Conservation (phyloP, 2,888 invertebrate species). For the Andrena minutula region DNA sequence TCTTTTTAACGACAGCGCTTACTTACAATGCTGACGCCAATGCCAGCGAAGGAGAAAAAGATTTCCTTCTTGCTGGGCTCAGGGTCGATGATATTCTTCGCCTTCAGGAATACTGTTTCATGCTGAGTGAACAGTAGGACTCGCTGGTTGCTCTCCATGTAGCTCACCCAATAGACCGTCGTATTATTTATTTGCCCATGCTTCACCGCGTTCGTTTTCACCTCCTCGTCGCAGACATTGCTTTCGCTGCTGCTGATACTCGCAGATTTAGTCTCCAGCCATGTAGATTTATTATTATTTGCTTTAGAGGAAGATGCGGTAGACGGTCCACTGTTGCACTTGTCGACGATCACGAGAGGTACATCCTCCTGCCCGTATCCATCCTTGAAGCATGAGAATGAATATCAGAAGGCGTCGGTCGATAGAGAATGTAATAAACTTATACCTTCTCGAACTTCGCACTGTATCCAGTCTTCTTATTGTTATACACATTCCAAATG, state of each 20-base stretch:
- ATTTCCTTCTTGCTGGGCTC: constrained; percentile 90
- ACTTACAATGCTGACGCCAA: constrained; percentile 88
- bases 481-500: constrained; percentile 93
- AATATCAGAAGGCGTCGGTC: too few relatives aligned
- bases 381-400: constrained; percentile 82
- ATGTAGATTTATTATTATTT: constrained; percentile 37
- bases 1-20: too few relatives aligned
- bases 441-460: constrained; percentile 90
- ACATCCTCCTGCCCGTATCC: constrained; percentile 89
- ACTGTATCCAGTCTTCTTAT: constrained; percentile 90
- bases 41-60: constrained; percentile 89
- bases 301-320: constrained; percentile 36
- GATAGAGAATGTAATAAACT: not conserved
- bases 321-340: constrained; percentile 50
- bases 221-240: constrained; percentile 82
- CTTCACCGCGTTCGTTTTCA: constrained; percentile 63
- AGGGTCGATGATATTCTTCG: constrained; percentile 86
- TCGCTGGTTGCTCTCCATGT: constrained; percentile 91
- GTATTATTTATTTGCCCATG: constrained; percentile 91
- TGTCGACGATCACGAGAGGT: constrained; percentile 85
- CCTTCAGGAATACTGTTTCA: constrained; percentile 86
- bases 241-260: constrained; percentile 39
- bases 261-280: constrained; percentile 51
- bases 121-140: constrained; percentile 92
- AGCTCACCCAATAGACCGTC: constrained; percentile 92